Evolutionary conservation across 1,140 invertebrate genomes (phyloP).

Genomic region (Dreissena polymorpha): DNA sequence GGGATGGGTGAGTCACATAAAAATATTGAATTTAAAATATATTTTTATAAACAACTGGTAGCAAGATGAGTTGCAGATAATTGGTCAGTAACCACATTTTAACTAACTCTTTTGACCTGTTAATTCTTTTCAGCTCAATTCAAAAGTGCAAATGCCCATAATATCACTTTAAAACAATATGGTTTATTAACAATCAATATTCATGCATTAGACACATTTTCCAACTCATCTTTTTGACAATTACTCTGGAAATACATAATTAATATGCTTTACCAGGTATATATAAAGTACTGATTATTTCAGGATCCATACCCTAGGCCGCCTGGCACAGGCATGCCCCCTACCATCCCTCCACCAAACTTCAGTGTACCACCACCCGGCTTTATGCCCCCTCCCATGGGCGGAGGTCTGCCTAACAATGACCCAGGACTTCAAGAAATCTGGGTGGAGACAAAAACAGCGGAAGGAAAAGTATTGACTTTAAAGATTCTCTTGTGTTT

Average conservation of each 20-base stretch:
- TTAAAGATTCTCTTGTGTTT: not conserved
- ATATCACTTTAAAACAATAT: too few relatives aligned
- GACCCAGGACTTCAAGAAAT: slow-evolving; percentile 72
- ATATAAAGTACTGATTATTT: not conserved
- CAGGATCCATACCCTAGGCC: slow-evolving; percentile 69
- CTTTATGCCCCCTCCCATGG: slow-evolving; percentile 60
- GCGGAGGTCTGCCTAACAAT: slow-evolving; percentile 65
- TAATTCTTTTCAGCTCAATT: too few relatives aligned
- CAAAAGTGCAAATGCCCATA: too few relatives aligned
- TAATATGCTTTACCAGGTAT: not conserved
- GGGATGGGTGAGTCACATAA: too few relatives aligned
- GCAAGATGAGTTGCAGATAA: too few relatives aligned
- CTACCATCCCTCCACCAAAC: slow-evolving; percentile 76
- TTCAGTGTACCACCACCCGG: slow-evolving; percentile 79
- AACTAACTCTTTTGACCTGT: too few relatives aligned
- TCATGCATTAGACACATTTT: not conserved
- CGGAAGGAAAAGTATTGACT: slow-evolving; percentile 89
- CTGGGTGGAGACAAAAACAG: slow-evolving; percentile 98
- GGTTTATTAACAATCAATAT: not conserved
- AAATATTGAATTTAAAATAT: too few relatives aligned
- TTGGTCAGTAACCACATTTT: too few relatives aligned
- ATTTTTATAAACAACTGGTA: too few relatives aligned
- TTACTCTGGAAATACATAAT: not conserved
- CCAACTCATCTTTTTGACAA: not conserved
- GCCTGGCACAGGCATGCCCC: slow-evolving; percentile 83